These are phyloP conservation scores for Drosophila tripunctata DNA, from an alignment of 2,888 invertebrate species.

Conservation along the genomic window DNA sequence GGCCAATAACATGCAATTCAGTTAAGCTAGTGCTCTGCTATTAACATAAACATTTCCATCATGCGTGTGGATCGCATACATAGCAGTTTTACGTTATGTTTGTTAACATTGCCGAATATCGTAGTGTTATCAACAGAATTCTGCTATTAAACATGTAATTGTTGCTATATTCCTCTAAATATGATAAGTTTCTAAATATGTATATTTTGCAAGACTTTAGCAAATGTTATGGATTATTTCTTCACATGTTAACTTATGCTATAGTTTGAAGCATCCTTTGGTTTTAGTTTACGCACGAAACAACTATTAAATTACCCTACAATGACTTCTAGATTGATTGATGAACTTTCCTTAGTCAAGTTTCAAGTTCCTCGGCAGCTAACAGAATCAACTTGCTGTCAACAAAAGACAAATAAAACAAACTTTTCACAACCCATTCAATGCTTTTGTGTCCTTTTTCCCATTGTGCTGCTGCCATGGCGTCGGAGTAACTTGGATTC, in stretches of 20 bases:
- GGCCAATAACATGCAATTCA: too few relatives aligned
- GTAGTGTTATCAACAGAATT: too few relatives aligned
- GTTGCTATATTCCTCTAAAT: too few relatives aligned
- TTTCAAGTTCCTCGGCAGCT: not conserved
- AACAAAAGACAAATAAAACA: conserved; percentile 48
- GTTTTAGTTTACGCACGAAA: conserved; percentile 2
- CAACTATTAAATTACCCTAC: conserved; percentile 43
- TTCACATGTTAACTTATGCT: not conserved
- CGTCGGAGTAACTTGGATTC: conserved; percentile 15
- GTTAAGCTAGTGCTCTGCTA: too few relatives aligned
- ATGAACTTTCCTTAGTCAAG: conserved; percentile 16
- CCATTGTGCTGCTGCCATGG: conserved; percentile 19
- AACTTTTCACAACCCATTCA: conserved; percentile 28
- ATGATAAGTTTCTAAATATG: not conserved
- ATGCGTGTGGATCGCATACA: too few relatives aligned
- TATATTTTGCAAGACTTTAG: not conserved
- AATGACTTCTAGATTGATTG: conserved; percentile 45
- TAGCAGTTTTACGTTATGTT: too few relatives aligned
- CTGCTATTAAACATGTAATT: too few relatives aligned
- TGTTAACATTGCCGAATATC: too few relatives aligned
- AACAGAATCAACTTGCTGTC: conserved; percentile 15
- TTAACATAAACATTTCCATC: too few relatives aligned
- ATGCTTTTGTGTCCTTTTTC: conserved; percentile 17
- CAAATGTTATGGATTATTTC: not conserved
- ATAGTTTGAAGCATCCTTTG: not conserved